Evolutionary conservation across 1,140 invertebrate species (phyloP).

Genomic region (Choristoneura fumiferana): DNA sequence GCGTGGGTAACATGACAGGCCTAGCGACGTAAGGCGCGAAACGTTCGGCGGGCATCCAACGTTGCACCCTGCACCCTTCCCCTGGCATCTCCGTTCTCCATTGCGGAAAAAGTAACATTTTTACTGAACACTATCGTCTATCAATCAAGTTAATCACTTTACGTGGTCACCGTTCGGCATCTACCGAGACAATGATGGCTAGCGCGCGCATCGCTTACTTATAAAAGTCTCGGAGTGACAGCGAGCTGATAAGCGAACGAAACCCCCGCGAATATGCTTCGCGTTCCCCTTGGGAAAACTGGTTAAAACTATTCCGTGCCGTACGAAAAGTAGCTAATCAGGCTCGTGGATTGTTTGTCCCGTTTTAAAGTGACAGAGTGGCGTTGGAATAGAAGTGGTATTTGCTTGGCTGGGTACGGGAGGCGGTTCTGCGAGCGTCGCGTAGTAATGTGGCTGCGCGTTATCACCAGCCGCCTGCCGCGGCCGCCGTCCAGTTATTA

Average conservation of each 20-base stretch:
- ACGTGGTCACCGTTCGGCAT: constrained; percentile 49
- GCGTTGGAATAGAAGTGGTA: constrained; percentile 4
- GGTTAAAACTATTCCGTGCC: constrained; percentile 13
- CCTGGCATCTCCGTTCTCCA: constrained; percentile 49
- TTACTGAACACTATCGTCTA: constrained; percentile 27
- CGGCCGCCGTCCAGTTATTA: constrained; percentile 69
- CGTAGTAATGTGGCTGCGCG: constrained; percentile 43
- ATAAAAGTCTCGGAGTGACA: constrained; percentile 69
- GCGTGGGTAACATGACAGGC: constrained; percentile 43
- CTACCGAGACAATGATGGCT: constrained; percentile 56
- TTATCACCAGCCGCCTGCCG: constrained; percentile 69
- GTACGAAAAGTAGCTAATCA: background rate
- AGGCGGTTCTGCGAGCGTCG: constrained; percentile 19
- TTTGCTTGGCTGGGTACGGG: constrained; percentile 15
- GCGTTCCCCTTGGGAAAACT: constrained; percentile 15
- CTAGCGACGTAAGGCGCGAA: constrained; percentile 67
- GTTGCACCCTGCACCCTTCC: constrained; percentile 51
- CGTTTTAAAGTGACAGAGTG: background rate
- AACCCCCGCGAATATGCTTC: constrained; percentile 63
- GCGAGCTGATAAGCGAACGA: constrained; percentile 64
- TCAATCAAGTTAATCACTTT: background rate
- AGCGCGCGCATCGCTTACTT: constrained; percentile 55
- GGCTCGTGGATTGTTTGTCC: background rate
- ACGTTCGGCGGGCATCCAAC: constrained; percentile 63
- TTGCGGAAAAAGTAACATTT: constrained; percentile 68